Evolutionary conservation across 2,113 vertebrate genomes (phyloP).

Genomic region (Xyrauchen texanus): DNA sequence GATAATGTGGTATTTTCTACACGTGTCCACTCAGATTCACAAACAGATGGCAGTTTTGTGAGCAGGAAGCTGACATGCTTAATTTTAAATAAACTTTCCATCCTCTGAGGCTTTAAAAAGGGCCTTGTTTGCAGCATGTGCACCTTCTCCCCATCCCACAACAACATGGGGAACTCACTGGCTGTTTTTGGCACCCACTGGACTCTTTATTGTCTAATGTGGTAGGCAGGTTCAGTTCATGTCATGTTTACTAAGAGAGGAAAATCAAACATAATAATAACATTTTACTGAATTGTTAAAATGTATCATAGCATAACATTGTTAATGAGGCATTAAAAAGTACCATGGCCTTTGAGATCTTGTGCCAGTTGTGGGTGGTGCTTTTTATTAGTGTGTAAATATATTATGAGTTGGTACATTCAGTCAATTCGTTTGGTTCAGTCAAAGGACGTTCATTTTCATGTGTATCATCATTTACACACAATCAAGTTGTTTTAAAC

Average conservation of each 20-base stretch:
- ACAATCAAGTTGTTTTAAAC: no score
- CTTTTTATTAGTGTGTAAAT: neutral
- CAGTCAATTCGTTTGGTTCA: neutral
- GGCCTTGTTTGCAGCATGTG: conserved; percentile 15
- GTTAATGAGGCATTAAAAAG: neutral
- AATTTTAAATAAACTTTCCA: conserved; percentile 62
- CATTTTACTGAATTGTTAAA: no score
- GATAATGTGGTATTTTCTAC: neutral
- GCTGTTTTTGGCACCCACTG: conserved; percentile 50
- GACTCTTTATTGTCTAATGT: conserved; percentile 34
- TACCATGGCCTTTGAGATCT: neutral
- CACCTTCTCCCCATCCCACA: neutral
- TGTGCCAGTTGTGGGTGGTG: neutral
- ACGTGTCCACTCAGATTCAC: neutral
- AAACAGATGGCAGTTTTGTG: conserved; percentile 30
- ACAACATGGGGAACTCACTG: conserved; percentile 60
- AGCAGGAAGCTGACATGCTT: conserved; percentile 22
- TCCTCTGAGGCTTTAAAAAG: conserved; percentile 53
- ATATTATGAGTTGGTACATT: neutral
- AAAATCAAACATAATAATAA: neutral
- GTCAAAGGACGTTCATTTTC: neutral
- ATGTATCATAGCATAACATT: neutral
- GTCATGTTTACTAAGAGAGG: neutral
- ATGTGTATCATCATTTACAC: no score
- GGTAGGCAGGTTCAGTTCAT: neutral